Base-by-base conservation (phyloP, 2,888 invertebrate species). In the Oeneis ivallda region DNA sequence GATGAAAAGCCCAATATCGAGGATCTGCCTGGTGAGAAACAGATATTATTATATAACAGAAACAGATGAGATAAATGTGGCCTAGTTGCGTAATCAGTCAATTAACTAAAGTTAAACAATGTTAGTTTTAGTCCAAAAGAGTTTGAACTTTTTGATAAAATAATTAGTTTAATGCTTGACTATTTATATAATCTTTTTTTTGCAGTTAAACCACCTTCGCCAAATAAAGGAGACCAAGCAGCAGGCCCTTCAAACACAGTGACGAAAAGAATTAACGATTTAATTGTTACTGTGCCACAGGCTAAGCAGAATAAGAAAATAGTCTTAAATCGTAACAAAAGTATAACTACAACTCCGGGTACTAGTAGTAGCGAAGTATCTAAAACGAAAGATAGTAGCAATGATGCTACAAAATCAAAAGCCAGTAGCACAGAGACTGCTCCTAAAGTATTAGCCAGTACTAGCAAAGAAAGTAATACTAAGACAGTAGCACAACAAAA, bases 281-380 rank as follows among this genome's bases (percentile, higher is more conserved):
- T 89, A 1, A 72, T 85, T 0, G 84, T 92, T 61, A 91, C 86
- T 0, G 86, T 90, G 0, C 91, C 91, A 2, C 83, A 84, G 61
- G 65, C 82, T 0, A 85, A 83, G 67, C 67, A 78, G 1, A 76
- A 81, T 0, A 78, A 86, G 62, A 91, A 85, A 73, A 92, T 92
- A 0, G 90, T 86, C 81, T 77, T 92, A 0, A 91, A 88, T n/a
- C 72, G 92, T 15, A 83, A 73, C 32, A 88, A 65, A 62, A 65
- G 68, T 37, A 67, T 68, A 52, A 37, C 54, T 17, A 52, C 62
- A 26, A 26, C 17, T 10, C 4, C 5, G 3, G 17, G 11, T 0
- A 65, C 54, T 19, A 45, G 43, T 34, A 45, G 15, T 13, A 43
- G 26, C 4, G 61, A 39, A 19, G 50, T 17, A n/a, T 39, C 58